phyloP scores from a whole-genome alignment of 2,113 vertebrate species.

The Hyaena hyaena region DNA sequence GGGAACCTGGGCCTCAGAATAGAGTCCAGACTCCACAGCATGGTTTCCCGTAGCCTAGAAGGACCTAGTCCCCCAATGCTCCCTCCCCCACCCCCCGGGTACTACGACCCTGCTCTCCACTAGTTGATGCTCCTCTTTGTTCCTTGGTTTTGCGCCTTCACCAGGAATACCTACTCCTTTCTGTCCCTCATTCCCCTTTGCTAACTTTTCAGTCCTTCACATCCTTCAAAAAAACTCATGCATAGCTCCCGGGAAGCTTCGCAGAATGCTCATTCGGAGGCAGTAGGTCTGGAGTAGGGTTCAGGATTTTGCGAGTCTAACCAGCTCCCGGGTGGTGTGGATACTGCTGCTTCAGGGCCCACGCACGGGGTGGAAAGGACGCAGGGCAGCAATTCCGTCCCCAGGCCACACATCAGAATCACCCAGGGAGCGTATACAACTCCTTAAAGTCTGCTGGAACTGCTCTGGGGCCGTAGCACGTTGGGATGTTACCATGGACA shows the following conservation, averaged over 20 bases:
- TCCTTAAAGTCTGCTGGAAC: neutral
- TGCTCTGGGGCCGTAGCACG: neutral
- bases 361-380: neutral
- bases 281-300: neutral
- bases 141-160: neutral
- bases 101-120: neutral
- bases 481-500: neutral
- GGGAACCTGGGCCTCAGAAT: neutral
- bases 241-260: neutral
- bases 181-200: neutral
- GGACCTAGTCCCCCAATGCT: neutral
- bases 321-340: neutral
- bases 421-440: neutral
- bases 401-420: neutral
- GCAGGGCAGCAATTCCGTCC: no score
- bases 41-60: neutral
- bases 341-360: neutral
- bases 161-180: neutral
- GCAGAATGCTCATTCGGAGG: neutral
- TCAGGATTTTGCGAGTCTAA: neutral
- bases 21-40: neutral
- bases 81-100: neutral
- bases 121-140: no score
- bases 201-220: neutral
- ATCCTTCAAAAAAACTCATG: neutral